Evolutionary conservation across 2,888 invertebrate species (phyloP).

Genomic region (Luperina nickerlii): DNA sequence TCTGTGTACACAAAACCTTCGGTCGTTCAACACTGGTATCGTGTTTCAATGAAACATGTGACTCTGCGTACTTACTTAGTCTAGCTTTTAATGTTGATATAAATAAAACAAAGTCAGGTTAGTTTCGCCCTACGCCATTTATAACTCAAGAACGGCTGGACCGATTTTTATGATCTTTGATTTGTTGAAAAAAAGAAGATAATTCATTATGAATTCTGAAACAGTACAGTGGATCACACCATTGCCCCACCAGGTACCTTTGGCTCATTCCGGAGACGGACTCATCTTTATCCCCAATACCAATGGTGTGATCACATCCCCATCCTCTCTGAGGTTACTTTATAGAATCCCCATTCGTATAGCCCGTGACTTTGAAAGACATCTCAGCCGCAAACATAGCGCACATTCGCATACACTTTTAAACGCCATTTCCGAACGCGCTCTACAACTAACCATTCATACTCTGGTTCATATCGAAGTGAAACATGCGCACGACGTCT

Average conservation of each 20-base stretch:
- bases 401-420: background rate
- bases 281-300: background rate
- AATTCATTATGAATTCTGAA: background rate
- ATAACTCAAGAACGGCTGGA: background rate
- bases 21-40: constrained; percentile 12
- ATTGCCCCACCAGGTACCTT: background rate
- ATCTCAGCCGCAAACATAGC: background rate
- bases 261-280: background rate
- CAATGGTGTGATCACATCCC: background rate
- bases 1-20: constrained; percentile 2
- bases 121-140: background rate
- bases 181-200: background rate
- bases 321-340: background rate
- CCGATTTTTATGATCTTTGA: background rate
- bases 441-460: constrained; percentile 36
- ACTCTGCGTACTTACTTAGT: constrained; percentile 13
- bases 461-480: constrained; percentile 9
- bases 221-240: background rate
- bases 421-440: background rate
- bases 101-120: background rate
- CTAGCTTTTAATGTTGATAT: background rate
- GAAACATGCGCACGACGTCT: constrained; percentile 11
- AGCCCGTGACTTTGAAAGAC: background rate
- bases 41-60: constrained; percentile 7
- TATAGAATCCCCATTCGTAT: background rate